Percentiles rank a stretch among this genome's conserved stretches.
Evolutionary conservation across 1,140 invertebrate species (phyloP).

Genomic region (Polypedilum pembai): DNA sequence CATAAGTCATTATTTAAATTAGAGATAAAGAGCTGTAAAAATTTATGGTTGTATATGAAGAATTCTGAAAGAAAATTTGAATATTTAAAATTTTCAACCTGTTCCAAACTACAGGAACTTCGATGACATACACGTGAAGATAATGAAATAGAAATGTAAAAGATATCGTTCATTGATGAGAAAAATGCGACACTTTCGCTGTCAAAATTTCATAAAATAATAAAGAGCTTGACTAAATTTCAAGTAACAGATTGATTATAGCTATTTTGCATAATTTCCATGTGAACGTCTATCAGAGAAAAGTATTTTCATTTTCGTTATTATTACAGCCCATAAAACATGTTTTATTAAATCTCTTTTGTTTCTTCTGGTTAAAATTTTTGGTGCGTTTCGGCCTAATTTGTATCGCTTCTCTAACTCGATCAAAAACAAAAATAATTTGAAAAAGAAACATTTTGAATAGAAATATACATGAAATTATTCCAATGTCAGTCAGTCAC

Average conservation of each 20-base stretch:
- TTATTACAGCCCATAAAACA: not conserved
- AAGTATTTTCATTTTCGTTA: not conserved
- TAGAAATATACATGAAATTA: not conserved
- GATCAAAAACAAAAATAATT: not conserved
- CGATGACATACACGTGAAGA: not conserved
- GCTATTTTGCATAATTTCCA: not conserved
- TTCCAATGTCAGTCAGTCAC: conserved; percentile 6
- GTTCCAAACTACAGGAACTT: not conserved
- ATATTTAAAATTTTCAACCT: not conserved
- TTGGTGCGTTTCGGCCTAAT: not conserved
- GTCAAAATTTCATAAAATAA: not conserved
- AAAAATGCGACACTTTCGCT: not conserved
- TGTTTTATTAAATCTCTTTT: not conserved
- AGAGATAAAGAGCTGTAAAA: not conserved
- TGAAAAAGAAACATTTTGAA: not conserved
- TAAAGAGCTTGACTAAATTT: not conserved
- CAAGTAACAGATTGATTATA: not conserved
- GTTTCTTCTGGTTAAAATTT: not conserved
- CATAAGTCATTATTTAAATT: not conserved
- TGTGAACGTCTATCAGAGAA: not conserved
- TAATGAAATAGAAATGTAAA: not conserved
- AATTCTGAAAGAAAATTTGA: not conserved
- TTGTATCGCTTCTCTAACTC: not conserved
- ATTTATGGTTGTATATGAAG: not conserved
- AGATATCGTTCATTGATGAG: not conserved